These are phyloP conservation scores for Phania funesta DNA, from an alignment of 2,888 invertebrate species.

Conservation along the genomic window DNA sequence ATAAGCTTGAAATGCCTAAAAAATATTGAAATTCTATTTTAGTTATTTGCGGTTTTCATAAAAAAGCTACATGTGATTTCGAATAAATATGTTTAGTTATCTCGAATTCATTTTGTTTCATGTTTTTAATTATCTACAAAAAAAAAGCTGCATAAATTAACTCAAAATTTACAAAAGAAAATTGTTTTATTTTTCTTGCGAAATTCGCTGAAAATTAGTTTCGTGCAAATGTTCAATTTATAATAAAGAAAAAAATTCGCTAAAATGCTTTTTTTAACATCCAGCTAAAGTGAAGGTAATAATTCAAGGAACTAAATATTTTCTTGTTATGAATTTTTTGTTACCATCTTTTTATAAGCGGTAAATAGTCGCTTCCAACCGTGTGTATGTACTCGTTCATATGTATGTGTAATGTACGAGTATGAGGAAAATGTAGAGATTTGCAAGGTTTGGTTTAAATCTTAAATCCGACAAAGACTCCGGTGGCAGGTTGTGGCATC, in stretches of 20 bases:
- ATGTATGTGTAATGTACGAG: too few species aligned
- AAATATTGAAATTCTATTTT: too few species aligned
- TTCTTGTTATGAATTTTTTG: conserved; percentile 4
- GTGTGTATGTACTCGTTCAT: too few species aligned
- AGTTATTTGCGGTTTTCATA: too few species aligned
- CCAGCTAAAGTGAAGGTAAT: conserved; percentile 53
- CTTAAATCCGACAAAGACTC: not conserved
- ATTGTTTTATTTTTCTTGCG: too few species aligned
- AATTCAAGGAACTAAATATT: conserved; percentile 58
- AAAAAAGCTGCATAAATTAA: too few species aligned
- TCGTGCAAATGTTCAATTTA: conserved; percentile 26
- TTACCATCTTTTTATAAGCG: not conserved
- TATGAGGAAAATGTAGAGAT: conserved; percentile 13
- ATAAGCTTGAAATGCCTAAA: too few species aligned
- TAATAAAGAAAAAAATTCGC: conserved; percentile 15
- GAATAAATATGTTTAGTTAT: too few species aligned
- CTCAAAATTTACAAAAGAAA: too few species aligned
- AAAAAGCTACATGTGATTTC: too few species aligned
- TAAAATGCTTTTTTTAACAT: conserved; percentile 32
- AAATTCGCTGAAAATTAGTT: conserved; percentile 50
- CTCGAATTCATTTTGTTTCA: too few species aligned
- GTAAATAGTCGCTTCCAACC: not conserved
- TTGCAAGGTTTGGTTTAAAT: conserved; percentile 20
- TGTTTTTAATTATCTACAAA: too few species aligned
- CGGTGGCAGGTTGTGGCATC: conserved; percentile 2